phyloP scores from a whole-genome alignment of 2,888 invertebrate species.

The Brachynemurus nebulosus region DNA sequence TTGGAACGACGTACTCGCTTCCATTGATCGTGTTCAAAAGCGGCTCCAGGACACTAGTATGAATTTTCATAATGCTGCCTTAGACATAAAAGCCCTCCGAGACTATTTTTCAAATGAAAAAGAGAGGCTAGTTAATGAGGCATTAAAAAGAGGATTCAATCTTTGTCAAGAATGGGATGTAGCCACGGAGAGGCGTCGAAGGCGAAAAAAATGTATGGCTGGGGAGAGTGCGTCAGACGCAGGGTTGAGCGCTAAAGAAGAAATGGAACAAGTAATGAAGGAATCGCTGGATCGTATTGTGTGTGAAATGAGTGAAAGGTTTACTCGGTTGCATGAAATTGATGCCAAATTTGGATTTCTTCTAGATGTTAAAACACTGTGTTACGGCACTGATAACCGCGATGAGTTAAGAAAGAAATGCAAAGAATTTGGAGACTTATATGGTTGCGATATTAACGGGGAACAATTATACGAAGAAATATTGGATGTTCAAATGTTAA shows the following conservation, averaged over 20 bases:
- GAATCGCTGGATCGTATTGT: no score
- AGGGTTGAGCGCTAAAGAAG: neutral
- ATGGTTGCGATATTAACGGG: neutral
- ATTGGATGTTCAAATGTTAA: neutral
- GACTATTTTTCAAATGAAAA: neutral
- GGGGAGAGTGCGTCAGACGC: neutral
- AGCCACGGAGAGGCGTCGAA: neutral
- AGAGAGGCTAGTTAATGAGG: neutral
- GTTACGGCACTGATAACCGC: neutral
- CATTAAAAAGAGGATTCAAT: neutral
- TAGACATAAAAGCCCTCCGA: neutral
- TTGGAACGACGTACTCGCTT: neutral
- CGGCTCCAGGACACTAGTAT: neutral
- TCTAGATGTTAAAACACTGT: neutral
- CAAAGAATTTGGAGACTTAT: neutral
- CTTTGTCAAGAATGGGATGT: neutral
- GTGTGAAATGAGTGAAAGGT: no score
- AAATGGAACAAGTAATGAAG: neutral
- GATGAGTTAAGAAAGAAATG: neutral
- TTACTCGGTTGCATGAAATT: no score
- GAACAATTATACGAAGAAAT: neutral
- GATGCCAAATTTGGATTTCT: no score
- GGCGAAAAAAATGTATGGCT: neutral
- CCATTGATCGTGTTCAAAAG: neutral
- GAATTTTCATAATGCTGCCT: neutral